These are phyloP conservation scores for Melinaea menophilus DNA, from an alignment of 2,888 invertebrate species.

Conservation along the genomic window DNA sequence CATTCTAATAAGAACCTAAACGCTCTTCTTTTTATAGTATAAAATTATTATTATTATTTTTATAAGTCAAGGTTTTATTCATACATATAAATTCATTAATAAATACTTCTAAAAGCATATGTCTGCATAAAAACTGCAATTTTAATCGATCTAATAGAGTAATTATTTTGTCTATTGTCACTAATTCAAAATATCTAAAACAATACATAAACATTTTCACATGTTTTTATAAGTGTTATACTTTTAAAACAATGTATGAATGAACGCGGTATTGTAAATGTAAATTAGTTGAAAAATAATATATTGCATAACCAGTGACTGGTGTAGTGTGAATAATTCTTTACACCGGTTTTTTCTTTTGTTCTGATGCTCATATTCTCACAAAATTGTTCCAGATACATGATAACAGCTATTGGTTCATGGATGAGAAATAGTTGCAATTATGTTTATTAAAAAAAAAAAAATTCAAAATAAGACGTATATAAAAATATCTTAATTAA, in stretches of 20 bases:
- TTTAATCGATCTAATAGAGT: no score
- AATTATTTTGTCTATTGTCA: not conserved
- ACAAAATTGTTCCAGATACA: not conserved
- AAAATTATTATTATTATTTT: no score
- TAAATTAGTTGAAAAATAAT: slow-evolving; percentile 1
- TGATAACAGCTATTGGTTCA: not conserved
- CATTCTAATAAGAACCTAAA: no score
- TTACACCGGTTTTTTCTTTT: not conserved
- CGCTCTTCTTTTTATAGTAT: no score
- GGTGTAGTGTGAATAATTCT: not conserved
- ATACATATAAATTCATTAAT: no score
- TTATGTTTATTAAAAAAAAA: no score
- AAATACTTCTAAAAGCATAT: no score
- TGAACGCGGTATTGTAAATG: not conserved
- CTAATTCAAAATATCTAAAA: not conserved
- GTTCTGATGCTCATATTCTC: slow-evolving; percentile 4
- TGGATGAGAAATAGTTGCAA: no score
- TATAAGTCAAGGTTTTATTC: no score
- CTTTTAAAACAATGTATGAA: not conserved
- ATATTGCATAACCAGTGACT: not conserved
- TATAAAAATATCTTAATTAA: slow-evolving; percentile 4
- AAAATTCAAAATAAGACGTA: no score
- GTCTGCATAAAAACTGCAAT: no score
- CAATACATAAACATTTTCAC: not conserved
- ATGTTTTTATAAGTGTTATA: slow-evolving; percentile 1